Evolutionary conservation across 35 echinoderm and acorn worm genomes (phyloP), one percentile per base, ranked within the genome.

Genomic region (Diadema setosum): DNA sequence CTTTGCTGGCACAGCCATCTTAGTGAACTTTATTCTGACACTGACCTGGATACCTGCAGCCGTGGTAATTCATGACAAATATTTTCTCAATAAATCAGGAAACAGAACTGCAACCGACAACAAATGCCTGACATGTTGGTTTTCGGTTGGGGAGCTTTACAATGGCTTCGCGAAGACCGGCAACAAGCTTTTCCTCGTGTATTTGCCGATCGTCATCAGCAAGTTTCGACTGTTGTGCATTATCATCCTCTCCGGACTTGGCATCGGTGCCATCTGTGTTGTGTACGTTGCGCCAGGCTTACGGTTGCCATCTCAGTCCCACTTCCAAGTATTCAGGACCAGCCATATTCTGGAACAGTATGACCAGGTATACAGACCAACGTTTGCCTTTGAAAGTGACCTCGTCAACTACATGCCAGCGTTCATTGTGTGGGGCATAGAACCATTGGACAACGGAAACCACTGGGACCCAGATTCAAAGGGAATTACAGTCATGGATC

Each of bases 1-100:
- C n/a, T 93, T 88, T 88, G 76, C 91, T 34, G 91, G 91, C n/a
- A 93, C 80, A 3, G 76, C 91, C 0, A 84, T 93, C 23, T 45
- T 93, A 18, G 46, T 81, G 8, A 93, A 93, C 49, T 88, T 93
- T 55, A 21, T 84, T 30, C 46, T 88, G 2, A 93, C 91, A 21
- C 59, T 93, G 5, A 88, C 85, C 14, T 88, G 81, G 75, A 80
- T 93, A 3, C 91, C 91, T 7, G 85, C 86, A 17, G 81, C 50
- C 7, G 81, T 93, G n/a, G 39, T 87, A 3, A 76, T 93, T 16
- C 75, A 88, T 45, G 85, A 93, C 30, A 83, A 80, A 44, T 81
- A 42, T 41, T 29, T 81, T 61, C 41, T 8, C 43, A 21, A 32
- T 42, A 36, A 7, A 82, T n/a, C 9, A 42, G 14, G 25, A 59